Percentiles rank a stretch among this genome's conserved stretches.
Conservation (phyloP, 2,113 vertebrate genomes). For the human region DNA sequence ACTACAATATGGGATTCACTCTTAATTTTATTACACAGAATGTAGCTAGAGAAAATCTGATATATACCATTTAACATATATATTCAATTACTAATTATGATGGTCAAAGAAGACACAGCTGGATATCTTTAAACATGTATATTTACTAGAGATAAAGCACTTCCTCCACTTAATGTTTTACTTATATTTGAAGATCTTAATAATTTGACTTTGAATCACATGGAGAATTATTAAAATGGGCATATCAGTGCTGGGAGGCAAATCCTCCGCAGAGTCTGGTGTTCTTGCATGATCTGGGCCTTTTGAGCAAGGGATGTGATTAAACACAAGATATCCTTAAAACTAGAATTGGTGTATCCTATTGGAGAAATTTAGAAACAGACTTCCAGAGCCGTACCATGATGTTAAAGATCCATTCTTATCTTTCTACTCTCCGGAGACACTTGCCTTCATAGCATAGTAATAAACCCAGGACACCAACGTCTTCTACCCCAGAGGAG, state of each 20-base stretch:
- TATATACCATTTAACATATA: neutral
- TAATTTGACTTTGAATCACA: neutral
- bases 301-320: neutral
- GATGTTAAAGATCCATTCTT: neutral
- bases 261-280: neutral
- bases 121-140: neutral
- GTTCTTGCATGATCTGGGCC: neutral
- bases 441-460: neutral
- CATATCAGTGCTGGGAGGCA: neutral
- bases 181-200: neutral
- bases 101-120: neutral
- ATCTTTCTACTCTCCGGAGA: neutral
- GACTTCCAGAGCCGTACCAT: fast-evolving
- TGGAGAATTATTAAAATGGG: neutral
- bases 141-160: neutral
- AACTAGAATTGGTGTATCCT: neutral
- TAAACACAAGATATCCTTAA: neutral
- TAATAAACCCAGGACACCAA: neutral
- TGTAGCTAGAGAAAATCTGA: neutral
- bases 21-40: neutral
- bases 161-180: neutral
- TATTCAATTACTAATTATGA: neutral
- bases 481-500: no score
- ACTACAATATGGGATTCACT: neutral
- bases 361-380: neutral